Conservation (phyloP, 2,888 invertebrate genomes). For the Morpho helenor region DNA sequence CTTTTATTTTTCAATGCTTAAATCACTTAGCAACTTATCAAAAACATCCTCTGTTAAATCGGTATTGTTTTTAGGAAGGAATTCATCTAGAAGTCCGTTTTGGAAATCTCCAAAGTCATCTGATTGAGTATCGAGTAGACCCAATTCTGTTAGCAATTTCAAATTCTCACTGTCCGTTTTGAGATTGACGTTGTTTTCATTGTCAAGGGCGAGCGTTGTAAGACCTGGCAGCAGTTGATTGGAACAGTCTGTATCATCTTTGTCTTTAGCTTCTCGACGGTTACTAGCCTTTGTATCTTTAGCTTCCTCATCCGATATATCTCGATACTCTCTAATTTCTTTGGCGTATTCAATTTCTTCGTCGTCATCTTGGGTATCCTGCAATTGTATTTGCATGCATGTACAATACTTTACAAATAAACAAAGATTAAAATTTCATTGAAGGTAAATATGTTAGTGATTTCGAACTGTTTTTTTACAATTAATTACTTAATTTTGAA, state of each 20-base stretch:
- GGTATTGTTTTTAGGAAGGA: constrained; percentile 40
- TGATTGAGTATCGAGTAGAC: constrained; percentile 69
- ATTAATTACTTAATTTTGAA: too few species aligned
- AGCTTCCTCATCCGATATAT: constrained; percentile 53
- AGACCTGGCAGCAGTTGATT: constrained; percentile 60
- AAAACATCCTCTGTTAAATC: constrained; percentile 59
- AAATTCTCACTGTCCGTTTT: constrained; percentile 41
- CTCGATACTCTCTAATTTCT: constrained; percentile 71
- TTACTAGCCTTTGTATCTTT: constrained; percentile 62
- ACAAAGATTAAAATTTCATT: neutral
- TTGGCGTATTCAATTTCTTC: constrained; percentile 73
- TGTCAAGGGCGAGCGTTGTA: constrained; percentile 58
- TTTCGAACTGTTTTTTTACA: too few species aligned
- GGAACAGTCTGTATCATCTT: constrained; percentile 51
- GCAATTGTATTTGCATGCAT: constrained; percentile 1
- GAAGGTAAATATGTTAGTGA: too few species aligned
- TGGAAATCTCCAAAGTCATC: constrained; percentile 70
- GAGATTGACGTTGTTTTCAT: constrained; percentile 31
- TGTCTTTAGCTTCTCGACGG: constrained; percentile 54
- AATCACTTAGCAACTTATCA: constrained; percentile 63
- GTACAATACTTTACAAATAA: neutral
- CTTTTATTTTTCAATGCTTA: constrained; percentile 47
- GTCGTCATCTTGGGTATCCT: constrained; percentile 76
- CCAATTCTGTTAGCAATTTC: constrained; percentile 76
- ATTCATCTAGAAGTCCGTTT: constrained; percentile 56